A percentile compares a stretch with the other conserved stretches of the same genome.
These are phyloP conservation scores for Pachycephala philippinensis DNA, from an alignment of 2,113 vertebrate genomes.

Conservation along the genomic window DNA sequence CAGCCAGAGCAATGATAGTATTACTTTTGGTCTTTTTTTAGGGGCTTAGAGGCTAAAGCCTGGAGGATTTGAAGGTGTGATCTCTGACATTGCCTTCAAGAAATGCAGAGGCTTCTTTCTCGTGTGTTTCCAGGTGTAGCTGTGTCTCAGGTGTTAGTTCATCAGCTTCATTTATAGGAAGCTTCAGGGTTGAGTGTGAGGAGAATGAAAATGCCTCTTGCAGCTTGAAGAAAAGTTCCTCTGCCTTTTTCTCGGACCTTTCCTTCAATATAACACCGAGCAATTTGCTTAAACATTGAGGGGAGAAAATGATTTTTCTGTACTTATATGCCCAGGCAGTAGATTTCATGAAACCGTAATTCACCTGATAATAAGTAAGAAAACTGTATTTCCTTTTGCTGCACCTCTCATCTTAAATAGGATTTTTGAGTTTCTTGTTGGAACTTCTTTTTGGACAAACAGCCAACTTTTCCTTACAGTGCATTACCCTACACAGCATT, in stretches of 20 bases:
- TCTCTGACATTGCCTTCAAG: conserved; percentile 34
- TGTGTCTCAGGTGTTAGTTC: conserved; percentile 8
- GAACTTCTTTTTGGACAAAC: conserved; percentile 49
- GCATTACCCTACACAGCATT: conserved; percentile 52
- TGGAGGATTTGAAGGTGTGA: conserved; percentile 48
- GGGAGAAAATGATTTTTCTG: neutral
- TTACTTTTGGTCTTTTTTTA: neutral
- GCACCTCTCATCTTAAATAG: neutral
- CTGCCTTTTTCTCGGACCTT: conserved; percentile 21
- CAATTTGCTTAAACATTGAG: neutral
- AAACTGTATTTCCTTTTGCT: neutral
- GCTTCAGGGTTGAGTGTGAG: conserved; percentile 17
- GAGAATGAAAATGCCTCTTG: conserved; percentile 11
- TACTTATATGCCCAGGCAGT: neutral
- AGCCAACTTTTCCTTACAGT: conserved; percentile 42
- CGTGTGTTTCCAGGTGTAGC: conserved; percentile 1
- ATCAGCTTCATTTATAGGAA: conserved; percentile 48
- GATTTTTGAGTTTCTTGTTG: neutral
- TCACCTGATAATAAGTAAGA: neutral
- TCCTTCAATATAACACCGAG: neutral
- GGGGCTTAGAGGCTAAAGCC: conserved; percentile 40
- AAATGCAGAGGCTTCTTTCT: neutral
- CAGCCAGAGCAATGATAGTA: neutral
- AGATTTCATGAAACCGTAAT: neutral
- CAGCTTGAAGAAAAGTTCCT: neutral